Evolutionary conservation across 2,888 invertebrate genomes (phyloP), one percentile per base, ranked within the genome.

Genomic region (Cyrtodaria siliqua): DNA sequence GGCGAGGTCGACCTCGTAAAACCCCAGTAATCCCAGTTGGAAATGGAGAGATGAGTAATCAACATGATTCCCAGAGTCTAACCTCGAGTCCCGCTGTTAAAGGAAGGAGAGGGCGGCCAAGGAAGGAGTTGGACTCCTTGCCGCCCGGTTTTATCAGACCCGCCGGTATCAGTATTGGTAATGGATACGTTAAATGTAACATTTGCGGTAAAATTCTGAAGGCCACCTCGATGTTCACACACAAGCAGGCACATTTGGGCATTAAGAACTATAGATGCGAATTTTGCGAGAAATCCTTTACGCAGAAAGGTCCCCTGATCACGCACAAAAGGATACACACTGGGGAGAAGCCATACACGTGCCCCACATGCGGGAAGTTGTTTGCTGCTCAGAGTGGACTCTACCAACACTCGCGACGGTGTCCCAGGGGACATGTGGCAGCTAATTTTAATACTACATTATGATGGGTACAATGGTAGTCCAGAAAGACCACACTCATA

Each of bases 141-240:
- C 62, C 67, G 4, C 52, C 68, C 1, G 68, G 63, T 14, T 62
- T 63, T 16, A 50, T 68, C 9, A 67, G 57, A 12, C 67, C 68
- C 1, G 61, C 62, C 29, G 68, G 67, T 1, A 74, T 74, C 23
- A 74, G 68, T 27, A 62, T 77, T 26, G 77, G 77, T 2, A 60
- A 63, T 33, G 77, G 77, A 0, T 72, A 77, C 26, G 63, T 77
- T 14, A 68, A 68, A 42, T 77, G 77, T 61, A 72, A 72, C 49
- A 59, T 77, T 38, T 77, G 77, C 42, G 72, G 72, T n/a, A 77
- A 77, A 50, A 62, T 77, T 33, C 59, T 77, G 2, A 72, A 72
- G 27, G 72, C 66, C 23, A 68, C 77, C 16, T 77, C 77, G 2
- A 72, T 77, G 67, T 72, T 72, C 26, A 68, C 68, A 29, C 77